Percentiles rank a stretch among this genome's conserved stretches.
phyloP scores from a whole-genome alignment of 2,113 vertebrate species.

The Anarrhichthys ocellatus region DNA sequence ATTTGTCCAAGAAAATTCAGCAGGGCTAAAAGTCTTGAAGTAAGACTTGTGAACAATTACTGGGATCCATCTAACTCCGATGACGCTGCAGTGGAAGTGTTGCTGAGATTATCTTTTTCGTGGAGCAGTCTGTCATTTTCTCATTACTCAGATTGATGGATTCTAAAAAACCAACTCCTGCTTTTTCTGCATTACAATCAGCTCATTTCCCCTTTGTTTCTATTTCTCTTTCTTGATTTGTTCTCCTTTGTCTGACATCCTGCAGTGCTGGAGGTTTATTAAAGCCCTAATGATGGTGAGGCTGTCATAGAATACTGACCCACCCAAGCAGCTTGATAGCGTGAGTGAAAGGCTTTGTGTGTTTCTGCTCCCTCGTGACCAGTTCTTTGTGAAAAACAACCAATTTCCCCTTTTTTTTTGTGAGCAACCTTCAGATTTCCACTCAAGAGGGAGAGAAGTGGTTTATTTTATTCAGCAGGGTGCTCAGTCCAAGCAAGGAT shows the following conservation, averaged over 20 bases:
- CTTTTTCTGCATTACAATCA: slow-evolving; percentile 61
- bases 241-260: slow-evolving; percentile 45
- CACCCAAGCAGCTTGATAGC: slow-evolving; percentile 61
- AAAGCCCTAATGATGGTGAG: slow-evolving; percentile 66
- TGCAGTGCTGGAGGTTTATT: slow-evolving; percentile 52
- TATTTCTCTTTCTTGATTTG: slow-evolving; percentile 48
- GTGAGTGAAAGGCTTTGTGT: slow-evolving; percentile 54
- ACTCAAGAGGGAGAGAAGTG: slow-evolving; percentile 26
- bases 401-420: not conserved
- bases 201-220: slow-evolving; percentile 57
- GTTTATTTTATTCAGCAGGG: slow-evolving; percentile 45
- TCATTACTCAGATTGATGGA: slow-evolving; percentile 61
- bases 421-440: slow-evolving; percentile 45
- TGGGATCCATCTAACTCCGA: slow-evolving; percentile 1
- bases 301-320: slow-evolving; percentile 72
- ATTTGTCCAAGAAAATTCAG: slow-evolving; percentile 37
- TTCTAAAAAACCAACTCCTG: slow-evolving; percentile 50
- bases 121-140: slow-evolving; percentile 46
- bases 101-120: slow-evolving; percentile 34
- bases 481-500: slow-evolving; percentile 21
- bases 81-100: slow-evolving; percentile 6
- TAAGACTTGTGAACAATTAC: slow-evolving; percentile 15
- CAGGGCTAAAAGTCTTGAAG: slow-evolving; percentile 49
- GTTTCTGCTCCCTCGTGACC: slow-evolving; percentile 39
- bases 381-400: slow-evolving; percentile 36